A percentile compares a stretch with the other conserved stretches of the same genome.
These are phyloP conservation scores for Fratercula arctica DNA, from an alignment of 2,797 vertebrate species.

Conservation along the genomic window DNA sequence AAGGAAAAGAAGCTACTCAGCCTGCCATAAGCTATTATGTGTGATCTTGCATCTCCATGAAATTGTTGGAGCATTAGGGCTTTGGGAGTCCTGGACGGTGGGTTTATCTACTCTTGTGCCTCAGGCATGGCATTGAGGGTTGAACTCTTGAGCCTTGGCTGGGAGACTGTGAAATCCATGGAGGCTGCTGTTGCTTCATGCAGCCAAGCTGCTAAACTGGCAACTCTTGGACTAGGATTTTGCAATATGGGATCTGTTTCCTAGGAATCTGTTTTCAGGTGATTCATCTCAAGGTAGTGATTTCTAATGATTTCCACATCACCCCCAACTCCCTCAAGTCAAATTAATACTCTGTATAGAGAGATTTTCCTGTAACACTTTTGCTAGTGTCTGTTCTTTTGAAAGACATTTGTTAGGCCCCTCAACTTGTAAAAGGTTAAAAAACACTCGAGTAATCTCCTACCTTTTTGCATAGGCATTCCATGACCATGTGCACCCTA, in stretches of 20 bases:
- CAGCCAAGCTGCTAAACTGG: neutral
- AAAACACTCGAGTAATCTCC: neutral
- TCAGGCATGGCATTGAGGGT: fast-evolving
- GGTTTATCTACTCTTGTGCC: neutral
- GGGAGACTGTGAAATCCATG: neutral
- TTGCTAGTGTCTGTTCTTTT: neutral
- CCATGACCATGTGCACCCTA: neutral
- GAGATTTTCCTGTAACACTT: neutral
- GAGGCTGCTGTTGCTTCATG: neutral
- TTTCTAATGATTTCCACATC: neutral
- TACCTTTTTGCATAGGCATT: neutral
- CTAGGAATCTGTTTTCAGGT: neutral
- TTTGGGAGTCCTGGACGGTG: fast-evolving
- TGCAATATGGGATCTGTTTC: neutral
- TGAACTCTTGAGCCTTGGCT: neutral
- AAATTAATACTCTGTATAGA: neutral
- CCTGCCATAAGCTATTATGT: neutral
- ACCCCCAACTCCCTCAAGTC: neutral
- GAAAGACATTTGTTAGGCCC: neutral
- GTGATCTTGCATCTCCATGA: neutral
- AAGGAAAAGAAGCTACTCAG: neutral
- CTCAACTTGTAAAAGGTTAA: neutral
- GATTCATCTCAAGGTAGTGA: neutral
- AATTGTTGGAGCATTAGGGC: neutral
- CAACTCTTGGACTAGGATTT: neutral